These are phyloP conservation scores for Tamandua tetradactyla DNA, from an alignment of 2,797 vertebrate genomes.

Conservation along the genomic window DNA sequence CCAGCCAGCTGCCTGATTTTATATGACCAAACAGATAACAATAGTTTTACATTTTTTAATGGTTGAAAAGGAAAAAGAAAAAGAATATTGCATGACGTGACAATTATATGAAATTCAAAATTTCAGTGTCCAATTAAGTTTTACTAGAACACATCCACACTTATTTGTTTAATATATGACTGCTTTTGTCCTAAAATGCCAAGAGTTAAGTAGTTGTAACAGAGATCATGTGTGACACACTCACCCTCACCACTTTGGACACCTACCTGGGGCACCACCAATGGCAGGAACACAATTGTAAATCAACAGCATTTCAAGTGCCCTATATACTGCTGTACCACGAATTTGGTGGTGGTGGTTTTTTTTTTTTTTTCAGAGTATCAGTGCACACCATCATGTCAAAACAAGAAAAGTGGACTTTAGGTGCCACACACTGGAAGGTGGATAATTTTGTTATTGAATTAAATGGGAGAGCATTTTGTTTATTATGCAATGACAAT, in stretches of 20 bases:
- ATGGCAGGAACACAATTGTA: not conserved
- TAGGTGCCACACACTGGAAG: not conserved
- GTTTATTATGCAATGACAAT: not conserved
- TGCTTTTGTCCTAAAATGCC: not conserved
- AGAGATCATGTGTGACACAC: not conserved
- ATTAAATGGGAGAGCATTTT: conserved; percentile 7
- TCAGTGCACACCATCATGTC: not conserved
- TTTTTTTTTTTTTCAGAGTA: not conserved
- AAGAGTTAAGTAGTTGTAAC: not conserved
- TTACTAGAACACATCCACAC: not conserved
- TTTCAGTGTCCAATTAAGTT: not conserved
- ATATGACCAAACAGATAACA: not conserved
- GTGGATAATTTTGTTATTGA: not conserved
- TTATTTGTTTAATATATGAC: not conserved
- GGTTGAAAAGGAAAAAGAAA: not conserved
- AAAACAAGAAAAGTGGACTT: not conserved
- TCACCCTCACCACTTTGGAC: not conserved
- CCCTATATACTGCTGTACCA: not conserved
- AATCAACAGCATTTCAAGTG: not conserved
- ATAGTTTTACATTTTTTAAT: conserved; percentile 9
- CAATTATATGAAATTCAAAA: not conserved
- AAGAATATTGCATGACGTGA: not conserved
- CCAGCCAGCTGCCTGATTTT: not conserved
- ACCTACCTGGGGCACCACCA: not conserved
- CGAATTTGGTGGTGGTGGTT: not conserved